A percentile compares a stretch with the other conserved stretches of the same genome.
These are phyloP conservation scores for Halcyon senegalensis DNA, from an alignment of 2,113 vertebrate species.

Conservation along the genomic window DNA sequence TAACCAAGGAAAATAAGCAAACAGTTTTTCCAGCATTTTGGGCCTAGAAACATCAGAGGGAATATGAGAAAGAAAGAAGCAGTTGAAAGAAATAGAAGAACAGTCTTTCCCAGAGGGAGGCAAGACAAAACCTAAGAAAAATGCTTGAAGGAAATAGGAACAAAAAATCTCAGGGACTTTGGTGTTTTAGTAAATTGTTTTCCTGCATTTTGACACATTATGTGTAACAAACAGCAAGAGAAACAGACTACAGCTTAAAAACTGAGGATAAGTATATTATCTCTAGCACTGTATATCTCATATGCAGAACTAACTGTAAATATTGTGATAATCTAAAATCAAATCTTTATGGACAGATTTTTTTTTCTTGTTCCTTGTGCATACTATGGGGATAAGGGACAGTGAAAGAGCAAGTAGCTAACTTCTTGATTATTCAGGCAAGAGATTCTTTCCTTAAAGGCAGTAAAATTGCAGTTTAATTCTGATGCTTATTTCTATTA, in stretches of 20 bases:
- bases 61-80: not conserved
- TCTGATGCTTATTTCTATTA: not conserved
- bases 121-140: not conserved
- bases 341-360: not conserved
- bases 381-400: not conserved
- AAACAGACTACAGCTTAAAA: not conserved
- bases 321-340: not conserved
- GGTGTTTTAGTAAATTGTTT: not conserved
- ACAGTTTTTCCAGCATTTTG: not conserved
- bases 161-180: not conserved
- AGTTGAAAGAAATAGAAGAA: not conserved
- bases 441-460: not conserved
- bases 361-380: not conserved
- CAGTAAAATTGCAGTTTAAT: not conserved
- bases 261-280: not conserved
- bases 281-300: not conserved
- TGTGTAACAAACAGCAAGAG: not conserved
- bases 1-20: not conserved
- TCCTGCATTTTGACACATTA: not conserved
- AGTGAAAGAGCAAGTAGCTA: not conserved
- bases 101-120: not conserved
- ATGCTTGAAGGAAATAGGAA: not conserved
- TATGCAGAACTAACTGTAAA: not conserved
- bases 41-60: not conserved
- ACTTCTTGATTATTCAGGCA: not conserved